These are phyloP conservation scores for Graptemys geographica DNA, from an alignment of 2,797 vertebrate species.

Conservation along the genomic window DNA sequence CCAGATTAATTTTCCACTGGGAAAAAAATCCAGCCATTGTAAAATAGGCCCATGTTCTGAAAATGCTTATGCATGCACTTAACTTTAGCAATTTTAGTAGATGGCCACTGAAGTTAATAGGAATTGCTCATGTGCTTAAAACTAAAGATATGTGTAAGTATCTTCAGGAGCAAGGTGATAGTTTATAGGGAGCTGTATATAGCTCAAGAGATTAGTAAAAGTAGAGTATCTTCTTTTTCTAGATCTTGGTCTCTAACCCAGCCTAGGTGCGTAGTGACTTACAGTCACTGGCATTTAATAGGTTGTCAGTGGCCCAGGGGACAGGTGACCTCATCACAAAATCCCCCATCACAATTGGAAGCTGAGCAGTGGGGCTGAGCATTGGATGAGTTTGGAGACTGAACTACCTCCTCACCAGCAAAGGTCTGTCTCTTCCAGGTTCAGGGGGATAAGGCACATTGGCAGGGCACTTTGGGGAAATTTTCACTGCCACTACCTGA, in stretches of 20 bases:
- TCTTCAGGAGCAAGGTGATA: background rate
- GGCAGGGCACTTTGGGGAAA: background rate
- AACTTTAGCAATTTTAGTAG: background rate
- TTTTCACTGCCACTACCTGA: background rate
- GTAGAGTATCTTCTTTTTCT: background rate
- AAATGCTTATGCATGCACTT: background rate
- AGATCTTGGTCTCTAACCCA: background rate
- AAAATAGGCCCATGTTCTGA: background rate
- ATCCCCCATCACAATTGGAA: background rate
- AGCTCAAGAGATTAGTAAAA: slow-evolving; percentile 27
- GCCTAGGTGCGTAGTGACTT: background rate
- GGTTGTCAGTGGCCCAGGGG: background rate
- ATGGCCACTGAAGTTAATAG: background rate
- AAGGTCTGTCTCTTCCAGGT: background rate
- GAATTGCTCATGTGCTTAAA: background rate
- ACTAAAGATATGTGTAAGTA: background rate
- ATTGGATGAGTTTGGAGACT: background rate
- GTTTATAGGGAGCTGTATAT: background rate
- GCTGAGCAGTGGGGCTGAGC: background rate
- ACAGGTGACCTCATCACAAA: background rate
- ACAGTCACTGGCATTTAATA: background rate
- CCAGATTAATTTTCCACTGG: background rate
- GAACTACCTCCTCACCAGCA: background rate
- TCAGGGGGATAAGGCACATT: background rate
- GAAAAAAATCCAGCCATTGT: background rate